phyloP scores from a whole-genome alignment of 2,888 invertebrate species.

The Entomobrya multifasciata region DNA sequence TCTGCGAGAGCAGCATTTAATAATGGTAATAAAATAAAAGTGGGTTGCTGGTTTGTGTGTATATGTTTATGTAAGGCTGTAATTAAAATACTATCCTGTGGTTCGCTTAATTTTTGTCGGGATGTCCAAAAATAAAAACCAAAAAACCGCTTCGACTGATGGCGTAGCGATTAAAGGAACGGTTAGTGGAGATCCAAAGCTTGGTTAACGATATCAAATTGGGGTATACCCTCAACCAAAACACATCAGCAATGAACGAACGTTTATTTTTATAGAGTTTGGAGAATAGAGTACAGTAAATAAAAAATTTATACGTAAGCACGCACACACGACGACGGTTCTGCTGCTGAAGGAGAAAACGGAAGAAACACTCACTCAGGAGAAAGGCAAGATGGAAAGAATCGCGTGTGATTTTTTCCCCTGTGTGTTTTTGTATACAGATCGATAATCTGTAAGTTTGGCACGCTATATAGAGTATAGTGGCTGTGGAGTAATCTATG shows the following conservation, averaged over 20 bases:
- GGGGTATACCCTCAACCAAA: no score
- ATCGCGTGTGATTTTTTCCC: conserved; percentile 51
- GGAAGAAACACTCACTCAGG: conserved; percentile 8
- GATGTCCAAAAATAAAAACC: conserved; percentile 33
- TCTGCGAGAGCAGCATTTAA: no score
- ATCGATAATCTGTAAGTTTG: conserved; percentile 59
- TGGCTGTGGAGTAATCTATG: no score
- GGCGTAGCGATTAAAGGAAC: conserved; percentile 3
- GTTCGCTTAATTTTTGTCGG: background rate
- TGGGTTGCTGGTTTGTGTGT: background rate
- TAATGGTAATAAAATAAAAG: background rate
- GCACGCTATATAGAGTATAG: background rate
- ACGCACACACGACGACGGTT: no score
- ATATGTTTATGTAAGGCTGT: background rate
- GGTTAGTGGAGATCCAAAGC: conserved; percentile 2
- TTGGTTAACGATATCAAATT: no score
- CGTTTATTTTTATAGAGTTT: background rate
- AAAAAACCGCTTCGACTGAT: background rate
- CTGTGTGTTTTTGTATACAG: conserved; percentile 38
- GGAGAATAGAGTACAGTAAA: background rate
- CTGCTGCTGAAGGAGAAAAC: no score
- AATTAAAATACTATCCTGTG: conserved; percentile 33
- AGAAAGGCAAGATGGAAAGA: conserved; percentile 2
- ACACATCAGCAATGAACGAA: background rate
- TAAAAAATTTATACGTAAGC: no score